Base-by-base conservation (phyloP, 2,797 vertebrate genomes). In the Melanotaenia maccullochi region DNA sequence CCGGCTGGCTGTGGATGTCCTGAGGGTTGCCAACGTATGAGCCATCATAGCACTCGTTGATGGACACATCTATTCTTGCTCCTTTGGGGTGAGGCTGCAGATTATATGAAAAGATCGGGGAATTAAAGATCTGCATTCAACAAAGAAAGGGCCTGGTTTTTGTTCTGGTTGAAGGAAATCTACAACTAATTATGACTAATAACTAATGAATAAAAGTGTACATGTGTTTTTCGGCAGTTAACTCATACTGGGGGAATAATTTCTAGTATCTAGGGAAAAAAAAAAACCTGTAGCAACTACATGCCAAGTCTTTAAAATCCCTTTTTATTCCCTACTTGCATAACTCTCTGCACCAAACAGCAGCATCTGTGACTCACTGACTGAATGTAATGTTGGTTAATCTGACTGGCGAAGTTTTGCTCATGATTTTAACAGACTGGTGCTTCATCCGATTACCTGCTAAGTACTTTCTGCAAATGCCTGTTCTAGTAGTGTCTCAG, bases 1-100 rank as follows among this genome's bases (percentile, higher is more conserved):
- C 98, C 0, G 98, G 98, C 49, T 99, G 98, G 57, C 97, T 97
- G 93, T 99, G 98, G 89, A 99, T 98, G 91, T 99, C 98, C 94
- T 99, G 98, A 76, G 98, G 98, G 88, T 99, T 99, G 54, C 98
- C 98, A 18, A 98, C 98, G 18, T 99, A 99, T 6, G 98, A 99
- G 83, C 98, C 98, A 44, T 99, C 98, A 0, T 99, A 99, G 90
- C 97, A 97, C 90, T 99, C 98, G 0, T 99, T 99, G 94, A 99
- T 98, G 47, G 98, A 99, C 78, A 99, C 98, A 0, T 99, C 98
- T 94, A 99, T 99, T 82, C 97, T 94, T 83, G 98, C 98, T 94
- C 98, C 98, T 96, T 99, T 99, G 32, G 97, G 96, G 85, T 99
- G 97, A 96, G 98, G 97, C 98, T 99, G 94, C 5, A 83, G 85